Conservation (phyloP, 2,888 invertebrate genomes). For the Agrochola lota region DNA sequence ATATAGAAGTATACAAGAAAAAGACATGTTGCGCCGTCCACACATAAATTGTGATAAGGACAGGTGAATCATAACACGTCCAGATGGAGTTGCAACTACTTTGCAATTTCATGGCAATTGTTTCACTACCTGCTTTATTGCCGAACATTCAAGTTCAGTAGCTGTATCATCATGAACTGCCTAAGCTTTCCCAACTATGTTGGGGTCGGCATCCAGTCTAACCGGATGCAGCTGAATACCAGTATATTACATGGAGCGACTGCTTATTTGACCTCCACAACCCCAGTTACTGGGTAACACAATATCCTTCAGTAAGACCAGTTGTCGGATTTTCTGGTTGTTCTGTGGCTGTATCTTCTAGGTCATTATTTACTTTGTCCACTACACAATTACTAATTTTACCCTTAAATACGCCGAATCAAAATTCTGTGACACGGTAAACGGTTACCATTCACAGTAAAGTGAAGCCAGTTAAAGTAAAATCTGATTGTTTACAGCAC, state of each 20-base stretch:
- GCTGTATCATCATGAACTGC: not conserved
- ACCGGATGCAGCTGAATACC: not conserved
- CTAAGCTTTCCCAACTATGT: no score
- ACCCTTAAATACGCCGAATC: not conserved
- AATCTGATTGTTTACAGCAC: conserved; percentile 37
- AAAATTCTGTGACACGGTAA: not conserved
- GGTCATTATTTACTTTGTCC: not conserved
- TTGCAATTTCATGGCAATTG: conserved; percentile 41
- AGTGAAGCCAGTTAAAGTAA: conserved; percentile 6
- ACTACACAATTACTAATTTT: not conserved
- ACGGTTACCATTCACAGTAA: conserved; percentile 12
- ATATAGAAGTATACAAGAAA: not conserved
- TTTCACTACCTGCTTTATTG: conserved; percentile 44
- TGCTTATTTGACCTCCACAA: not conserved
- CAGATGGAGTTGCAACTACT: conserved; percentile 26
- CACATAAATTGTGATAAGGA: not conserved
- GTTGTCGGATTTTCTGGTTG: not conserved
- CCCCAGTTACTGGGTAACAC: not conserved
- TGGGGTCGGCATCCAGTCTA: not conserved
- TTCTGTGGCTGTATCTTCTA: not conserved
- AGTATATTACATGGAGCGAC: not conserved
- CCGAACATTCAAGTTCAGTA: conserved; percentile 26
- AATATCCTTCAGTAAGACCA: not conserved
- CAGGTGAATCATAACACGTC: not conserved
- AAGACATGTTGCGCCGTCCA: not conserved